These are phyloP conservation scores for Mungos mungo DNA, from an alignment of 2,113 vertebrate genomes.

Conservation along the genomic window DNA sequence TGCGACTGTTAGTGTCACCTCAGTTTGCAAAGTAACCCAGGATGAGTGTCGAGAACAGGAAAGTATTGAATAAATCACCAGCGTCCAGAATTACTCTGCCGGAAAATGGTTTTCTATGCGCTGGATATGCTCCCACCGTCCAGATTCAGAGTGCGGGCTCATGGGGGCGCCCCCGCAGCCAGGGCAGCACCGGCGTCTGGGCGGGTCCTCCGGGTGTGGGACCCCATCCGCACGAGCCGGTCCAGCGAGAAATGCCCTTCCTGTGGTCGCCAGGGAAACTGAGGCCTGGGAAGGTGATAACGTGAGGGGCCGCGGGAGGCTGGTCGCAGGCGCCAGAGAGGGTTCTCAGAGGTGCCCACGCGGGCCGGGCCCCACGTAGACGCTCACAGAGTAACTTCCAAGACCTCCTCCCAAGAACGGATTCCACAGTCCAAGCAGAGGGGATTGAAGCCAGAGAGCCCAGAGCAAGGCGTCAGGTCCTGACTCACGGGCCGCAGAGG, in stretches of 20 bases:
- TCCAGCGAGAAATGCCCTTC: fast-evolving
- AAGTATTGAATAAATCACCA: fast-evolving
- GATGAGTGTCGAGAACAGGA: background rate
- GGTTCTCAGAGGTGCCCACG: background rate
- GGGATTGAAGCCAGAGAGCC: no score
- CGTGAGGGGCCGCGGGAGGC: fast-evolving
- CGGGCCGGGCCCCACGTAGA: background rate
- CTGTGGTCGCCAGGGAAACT: background rate
- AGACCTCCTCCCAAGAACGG: background rate
- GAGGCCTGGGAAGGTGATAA: background rate
- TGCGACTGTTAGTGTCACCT: fast-evolving
- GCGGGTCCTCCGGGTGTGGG: fast-evolving
- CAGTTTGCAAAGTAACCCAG: no score
- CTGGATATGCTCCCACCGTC: fast-evolving
- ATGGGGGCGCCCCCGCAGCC: fast-evolving
- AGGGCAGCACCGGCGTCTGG: fast-evolving
- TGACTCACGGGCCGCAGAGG: background rate
- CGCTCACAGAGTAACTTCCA: background rate
- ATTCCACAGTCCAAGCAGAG: fast-evolving
- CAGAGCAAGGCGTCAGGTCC: fast-evolving
- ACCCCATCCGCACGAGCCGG: fast-evolving
- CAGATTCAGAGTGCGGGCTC: fast-evolving
- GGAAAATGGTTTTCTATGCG: fast-evolving
- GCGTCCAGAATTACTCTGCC: fast-evolving
- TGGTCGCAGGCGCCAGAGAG: fast-evolving